Base-by-base conservation (phyloP, 2,113 vertebrate genomes). In the Tupaia tana region DNA sequence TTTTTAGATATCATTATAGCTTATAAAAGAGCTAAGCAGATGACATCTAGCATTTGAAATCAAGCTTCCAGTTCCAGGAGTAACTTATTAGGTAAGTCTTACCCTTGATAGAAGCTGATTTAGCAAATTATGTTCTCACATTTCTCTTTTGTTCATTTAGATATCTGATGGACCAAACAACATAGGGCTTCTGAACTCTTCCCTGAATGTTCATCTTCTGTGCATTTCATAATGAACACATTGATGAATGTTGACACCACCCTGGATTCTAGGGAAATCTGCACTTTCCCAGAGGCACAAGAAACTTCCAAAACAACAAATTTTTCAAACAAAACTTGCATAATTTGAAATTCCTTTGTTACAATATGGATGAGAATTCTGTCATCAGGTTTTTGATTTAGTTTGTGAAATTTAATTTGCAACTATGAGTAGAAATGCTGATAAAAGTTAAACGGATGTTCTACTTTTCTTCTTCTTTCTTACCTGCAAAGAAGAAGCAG, bases 241-340 rank as follows among this genome's bases (percentile, higher is more conserved):
- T 22, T 0, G 15, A 27, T 14, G 64, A 14, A n/a, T n/a, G 80
- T 64, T 31, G 29, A 11, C 82, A 81, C 77, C 16, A 31, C 83
- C 8, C 61, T 96, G 63, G 67, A 90, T 93, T 94, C 77, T 20
- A 85, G 16, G 11, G 71, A 92, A 93, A 43, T 52, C 84, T 24
- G 8, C 6, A n/a, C 20, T 31, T 16, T 83, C 43, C 24, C 20
- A 81, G 24, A 84, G 66, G n/a, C 61, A 54, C 2, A 31, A 82
- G 64, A 85, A 79, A 75, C 54, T 81, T 80, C 89, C 61, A 64
- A 93, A 83, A 79, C 52, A 82, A 15, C 43, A 90, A 69, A 59
- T 27, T 88, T 85, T 77, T 94, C 80, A 71, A 86, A 81, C 13
- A 18, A 34, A 75, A 75, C 43, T 91, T 92, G 81, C 58, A 16